Evolutionary conservation across 30 jellyfish, hydroid and myxozoan species (phyloP), one percentile per base, ranked within the genome.

Genomic region (Aurelia sp.): DNA sequence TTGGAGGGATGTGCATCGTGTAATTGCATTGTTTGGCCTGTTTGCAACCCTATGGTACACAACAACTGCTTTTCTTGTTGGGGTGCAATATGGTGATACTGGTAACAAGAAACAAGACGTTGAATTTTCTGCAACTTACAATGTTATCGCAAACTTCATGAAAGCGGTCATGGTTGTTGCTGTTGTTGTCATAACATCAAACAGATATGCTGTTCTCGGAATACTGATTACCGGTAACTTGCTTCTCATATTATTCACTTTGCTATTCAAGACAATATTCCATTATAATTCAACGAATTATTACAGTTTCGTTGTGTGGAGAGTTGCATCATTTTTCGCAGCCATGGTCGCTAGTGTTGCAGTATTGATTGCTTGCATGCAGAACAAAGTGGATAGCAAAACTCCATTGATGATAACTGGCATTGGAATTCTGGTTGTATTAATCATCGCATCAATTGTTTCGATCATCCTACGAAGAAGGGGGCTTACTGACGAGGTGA

Each of bases 41-140:
- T 63, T 89, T 66, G 97, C 92, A 5, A 33, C 86, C 21, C 91
- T 90, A 6, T 94, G 99, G 99, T 94, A 87, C 85, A 51, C 92
- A 38, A 89, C 89, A 8, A 94, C 99, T 2, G 65, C 99, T 18
- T 63, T 90, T 11, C 80, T 94, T 3, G 80, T 84, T 62, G 91
- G 78, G n/a, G 67, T 86, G 2, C 87, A 84, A 61, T 88, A 89
- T 63, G 97, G 97, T 3, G 99, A 94, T 38, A 91, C 99, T 2
- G 93, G 90, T 48, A 77, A 78, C 67, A 76, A 27, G 22, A 75
- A 72, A 17, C 98, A 69, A 52, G 99, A 94, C 79, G 80, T 94
- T 35, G 93, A 91, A 15, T 94, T 94, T 55, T 94, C 99, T 0
- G 98, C 98, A 15, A 69, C 94, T 51, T 94, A 89, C 67, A 94